Base-by-base conservation (phyloP, 2,113 vertebrate genomes). In the Anarrhichthys ocellatus region DNA sequence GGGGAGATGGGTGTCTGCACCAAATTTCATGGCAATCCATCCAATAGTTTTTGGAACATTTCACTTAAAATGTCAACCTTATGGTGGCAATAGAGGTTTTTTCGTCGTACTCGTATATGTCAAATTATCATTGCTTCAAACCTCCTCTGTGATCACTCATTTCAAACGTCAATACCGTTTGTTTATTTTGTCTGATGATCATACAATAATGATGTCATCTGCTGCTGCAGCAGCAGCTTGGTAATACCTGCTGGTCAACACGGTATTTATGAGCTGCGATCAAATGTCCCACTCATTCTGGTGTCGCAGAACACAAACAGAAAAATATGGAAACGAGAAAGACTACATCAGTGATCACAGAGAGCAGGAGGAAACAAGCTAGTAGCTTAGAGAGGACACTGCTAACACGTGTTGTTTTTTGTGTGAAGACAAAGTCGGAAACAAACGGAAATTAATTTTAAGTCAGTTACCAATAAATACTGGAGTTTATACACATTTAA, bases 181-280 rank as follows among this genome's bases (percentile, higher is more conserved):
- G 38, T 66, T 66, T 42, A 44, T 17, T 66, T 4, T 42, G 11
- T 66, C n/a, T 24, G 14, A 24, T 44, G 63, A 24, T 17, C 11
- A 5, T 42, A 15, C 38, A 42, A 10, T 24, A 66, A 66, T 27
- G 38, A 66, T 42, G 6, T 24, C 9, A 66, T 42, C 63, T 24
- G 63, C 38, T 24, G 6, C 63, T 13, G 62, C 62, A 38, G 62
- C 62, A 38, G 62, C 62, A 40, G 62, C 34, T 64, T 13, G 36
- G 10, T 40, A 14, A 64, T 34, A 27, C 32, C 48, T 54, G 20
- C 58, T 50, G 58, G 72, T 63, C 24, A 63, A 63, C 72, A 73
- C 7, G n/a, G 18, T 46, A 46, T 22, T 32, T 1, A 61, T 29
- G 24, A 32, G 29, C 73, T 36, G 32, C 5, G 0, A 54, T 54